Evolutionary conservation across 2,113 vertebrate genomes (phyloP), one percentile per base, ranked within the genome.

Genomic region (Poeciliopsis turrubarensis): DNA sequence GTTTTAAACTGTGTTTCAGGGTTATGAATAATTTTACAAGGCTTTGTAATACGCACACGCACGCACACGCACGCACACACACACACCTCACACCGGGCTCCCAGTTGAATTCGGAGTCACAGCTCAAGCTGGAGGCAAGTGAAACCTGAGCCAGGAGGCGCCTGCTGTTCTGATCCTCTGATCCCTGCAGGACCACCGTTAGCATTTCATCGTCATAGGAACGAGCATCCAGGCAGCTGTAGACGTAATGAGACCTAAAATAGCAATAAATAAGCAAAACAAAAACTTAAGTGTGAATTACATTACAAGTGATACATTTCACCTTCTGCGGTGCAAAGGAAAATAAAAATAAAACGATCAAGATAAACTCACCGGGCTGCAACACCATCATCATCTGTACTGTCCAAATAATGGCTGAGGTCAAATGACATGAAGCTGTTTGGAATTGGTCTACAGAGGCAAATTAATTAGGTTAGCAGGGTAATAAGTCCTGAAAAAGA

Each of bases 141-240:
- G 97, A 95, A 71, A 99, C 72, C 87, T 99, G 98, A 70, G 97
- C 95, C 83, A 99, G 91, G 70, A 98, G 81, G 41, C 94, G 93
- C 25, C 94, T 93, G 70, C 94, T 95, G 65, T 82, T 90, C 3
- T 95, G 95, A 22, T 95, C 95, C 32, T 95, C 96, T 22, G 83
- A 90, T 75, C 95, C 95, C 82, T 91, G 95, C 51, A 99, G 91
- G 81, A 99, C 92, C 30, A 98, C 95, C 0, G 97, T 98, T 73
- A 99, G 83, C 8, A 95, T 97, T 77, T 99, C 97, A 39, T 98
- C 96, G 22, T 98, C 98, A 70, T 99, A 99, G 86, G 99, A 97
- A 85, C 97, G 96, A 75, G 96, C 97, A 82, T 99, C 97, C 62
- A 97, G 93, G 84, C 96, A 98, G 72, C 94, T 94, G 92, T 96